Evolutionary conservation across 1,140 invertebrate genomes (phyloP).

Genomic region (Ephestia elutella): DNA sequence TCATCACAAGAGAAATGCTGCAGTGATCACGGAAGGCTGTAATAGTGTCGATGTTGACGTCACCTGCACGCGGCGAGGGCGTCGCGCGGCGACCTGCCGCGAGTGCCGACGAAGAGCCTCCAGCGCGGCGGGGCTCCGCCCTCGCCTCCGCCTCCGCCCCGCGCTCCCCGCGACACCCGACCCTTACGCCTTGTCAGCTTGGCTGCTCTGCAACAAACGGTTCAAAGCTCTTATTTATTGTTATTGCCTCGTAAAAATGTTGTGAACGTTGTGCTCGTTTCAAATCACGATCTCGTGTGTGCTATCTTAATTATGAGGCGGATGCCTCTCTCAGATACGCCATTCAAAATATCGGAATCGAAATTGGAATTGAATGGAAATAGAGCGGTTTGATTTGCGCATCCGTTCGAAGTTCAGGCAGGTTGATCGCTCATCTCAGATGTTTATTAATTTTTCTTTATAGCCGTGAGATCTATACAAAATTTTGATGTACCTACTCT

Average conservation of each 20-base stretch:
- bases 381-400: background rate
- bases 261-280: slow-evolving; percentile 9
- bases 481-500: too few species aligned
- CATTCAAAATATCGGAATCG: background rate
- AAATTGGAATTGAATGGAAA: background rate
- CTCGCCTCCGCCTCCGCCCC: slow-evolving; percentile 12
- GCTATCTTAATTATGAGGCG: slow-evolving; percentile 2
- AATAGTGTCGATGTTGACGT: background rate
- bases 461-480: too few species aligned
- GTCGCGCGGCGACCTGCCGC: slow-evolving; percentile 81
- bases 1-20: too few species aligned
- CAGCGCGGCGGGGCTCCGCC: slow-evolving; percentile 64
- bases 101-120: slow-evolving; percentile 81
- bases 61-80: slow-evolving; percentile 81
- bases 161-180: slow-evolving; percentile 10
- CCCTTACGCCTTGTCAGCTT: slow-evolving; percentile 9
- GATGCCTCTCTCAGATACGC: background rate
- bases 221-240: slow-evolving; percentile 36
- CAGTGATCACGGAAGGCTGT: background rate
- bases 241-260: slow-evolving; percentile 34
- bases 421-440: background rate
- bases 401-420: background rate
- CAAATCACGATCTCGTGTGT: slow-evolving; percentile 3
- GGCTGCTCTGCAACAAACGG: slow-evolving; percentile 10
- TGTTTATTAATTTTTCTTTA: background rate